phyloP scores from a whole-genome alignment of 2,797 vertebrate species.

The Platyrinchus mystaceus region DNA sequence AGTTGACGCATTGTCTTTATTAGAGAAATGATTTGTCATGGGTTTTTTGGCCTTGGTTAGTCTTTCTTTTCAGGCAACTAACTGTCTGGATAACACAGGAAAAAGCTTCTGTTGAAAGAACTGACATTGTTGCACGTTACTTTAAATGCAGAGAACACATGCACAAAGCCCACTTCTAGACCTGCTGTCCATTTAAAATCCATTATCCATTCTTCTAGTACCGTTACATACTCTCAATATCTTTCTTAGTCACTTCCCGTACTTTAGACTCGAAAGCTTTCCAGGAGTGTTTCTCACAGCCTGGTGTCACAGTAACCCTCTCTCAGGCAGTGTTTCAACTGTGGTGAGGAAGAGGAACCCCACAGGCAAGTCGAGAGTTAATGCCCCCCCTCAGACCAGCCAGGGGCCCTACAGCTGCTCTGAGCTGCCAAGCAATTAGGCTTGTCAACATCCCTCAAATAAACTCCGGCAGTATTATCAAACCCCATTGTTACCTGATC shows the following conservation, averaged over 20 bases:
- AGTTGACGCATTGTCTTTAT: neutral
- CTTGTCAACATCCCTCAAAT: constrained; percentile 71
- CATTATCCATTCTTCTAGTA: neutral
- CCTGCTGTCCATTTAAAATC: neutral
- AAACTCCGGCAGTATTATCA: constrained; percentile 68
- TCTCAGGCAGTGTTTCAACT: neutral
- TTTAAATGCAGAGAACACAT: neutral
- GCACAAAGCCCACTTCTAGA: constrained; percentile 13
- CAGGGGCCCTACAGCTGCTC: constrained; percentile 68
- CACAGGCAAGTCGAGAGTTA: constrained; percentile 61
- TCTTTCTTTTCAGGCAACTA: constrained; percentile 1
- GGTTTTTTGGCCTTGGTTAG: constrained; percentile 33
- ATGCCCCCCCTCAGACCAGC: constrained; percentile 24
- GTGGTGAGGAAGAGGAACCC: constrained; percentile 10
- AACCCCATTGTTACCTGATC: constrained; percentile 70
- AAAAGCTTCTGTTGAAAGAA: constrained; percentile 25
- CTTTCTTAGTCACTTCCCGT: neutral
- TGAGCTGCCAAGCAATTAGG: constrained; percentile 66
- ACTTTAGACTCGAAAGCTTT: neutral
- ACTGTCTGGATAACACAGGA: neutral
- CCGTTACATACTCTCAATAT: neutral
- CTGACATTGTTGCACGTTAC: neutral
- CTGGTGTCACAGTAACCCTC: neutral
- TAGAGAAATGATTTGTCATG: constrained; percentile 22
- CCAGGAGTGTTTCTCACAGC: neutral